phyloP scores from a whole-genome alignment of 2,113 vertebrate species.

The Syngnathus typhle region DNA sequence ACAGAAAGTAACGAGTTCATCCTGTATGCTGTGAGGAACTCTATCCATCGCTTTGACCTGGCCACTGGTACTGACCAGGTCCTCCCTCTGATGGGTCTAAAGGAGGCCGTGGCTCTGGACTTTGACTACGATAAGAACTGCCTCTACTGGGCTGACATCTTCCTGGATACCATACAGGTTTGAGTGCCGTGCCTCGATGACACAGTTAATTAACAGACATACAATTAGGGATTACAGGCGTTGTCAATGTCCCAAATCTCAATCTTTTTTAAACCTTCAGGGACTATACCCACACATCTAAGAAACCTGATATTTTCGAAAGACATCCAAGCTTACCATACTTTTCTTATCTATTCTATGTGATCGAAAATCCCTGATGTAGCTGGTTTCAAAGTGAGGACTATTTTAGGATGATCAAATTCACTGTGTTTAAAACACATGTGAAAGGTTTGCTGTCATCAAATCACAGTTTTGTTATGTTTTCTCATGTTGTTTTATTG shows the following conservation, averaged over 20 bases:
- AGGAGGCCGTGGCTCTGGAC: constrained; percentile 88
- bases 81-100: constrained; percentile 82
- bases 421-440: not conserved
- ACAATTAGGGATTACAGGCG: not conserved
- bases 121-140: constrained; percentile 95
- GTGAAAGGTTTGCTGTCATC: not conserved
- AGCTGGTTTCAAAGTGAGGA: not conserved
- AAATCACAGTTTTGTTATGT: not conserved
- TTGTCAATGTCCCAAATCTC: too few relatives aligned
- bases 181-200: not conserved
- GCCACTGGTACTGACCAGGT: constrained; percentile 81
- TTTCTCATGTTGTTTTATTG: not conserved
- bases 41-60: constrained; percentile 92
- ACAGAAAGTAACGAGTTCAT: constrained; percentile 97
- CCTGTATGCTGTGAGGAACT: constrained; percentile 85
- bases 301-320: not conserved
- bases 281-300: too few relatives aligned
- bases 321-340: too few relatives aligned
- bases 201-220: not conserved
- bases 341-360: not conserved
- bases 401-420: not conserved
- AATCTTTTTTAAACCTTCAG: too few relatives aligned
- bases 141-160: constrained; percentile 94
- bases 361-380: not conserved
- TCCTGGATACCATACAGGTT: constrained; percentile 82